Evolutionary conservation across 2,113 vertebrate genomes (phyloP), one percentile per base, ranked within the genome.

Genomic region (Corydoras maculifer): DNA sequence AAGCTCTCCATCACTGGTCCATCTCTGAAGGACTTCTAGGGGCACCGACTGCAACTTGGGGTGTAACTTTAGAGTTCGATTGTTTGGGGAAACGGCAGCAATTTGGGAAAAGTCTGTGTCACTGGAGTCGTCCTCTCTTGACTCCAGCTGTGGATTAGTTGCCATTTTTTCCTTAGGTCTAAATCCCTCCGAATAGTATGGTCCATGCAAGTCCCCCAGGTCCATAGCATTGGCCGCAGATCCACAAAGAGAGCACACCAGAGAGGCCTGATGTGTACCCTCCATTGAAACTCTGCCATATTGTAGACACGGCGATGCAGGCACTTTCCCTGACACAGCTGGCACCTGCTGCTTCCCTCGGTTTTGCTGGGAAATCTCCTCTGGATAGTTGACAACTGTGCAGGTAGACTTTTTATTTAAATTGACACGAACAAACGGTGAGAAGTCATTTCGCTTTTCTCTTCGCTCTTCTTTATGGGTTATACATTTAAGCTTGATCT

Each of bases 201-300:
- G 90, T 2, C 90, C 90, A 13, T 90, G 87, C 55, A 92, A 86
- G 79, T 92, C 90, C 5, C 90, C 90, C 65, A 91, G 55, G 78
- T 91, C 89, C 77, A 87, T 83, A 12, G 88, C 68, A n/a, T 92
- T 92, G 64, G 90, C 87, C 0, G 90, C 81, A 18, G 48, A 71
- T 0, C 87, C 84, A 3, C 90, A 92, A 9, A 92, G 79, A 79
- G 88, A 91, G 79, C 90, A 92, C 67, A 89, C 82, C 0, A 90
- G 79, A 13, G 80, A 9, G 2, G 74, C 82, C 62, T 58, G 83
- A 65, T 79, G 78, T 13, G 80, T 67, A 51, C 81, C 65, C 7
- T 82, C 86, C 3, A 3, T 75, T 18, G 85, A 84, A 0, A 58
- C 53, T 0, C 87, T 87, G 10, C 90, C 87, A 53, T 84, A 74